phyloP scores from a whole-genome alignment of 2,888 invertebrate genomes.

The Drosophila villosipedis region DNA sequence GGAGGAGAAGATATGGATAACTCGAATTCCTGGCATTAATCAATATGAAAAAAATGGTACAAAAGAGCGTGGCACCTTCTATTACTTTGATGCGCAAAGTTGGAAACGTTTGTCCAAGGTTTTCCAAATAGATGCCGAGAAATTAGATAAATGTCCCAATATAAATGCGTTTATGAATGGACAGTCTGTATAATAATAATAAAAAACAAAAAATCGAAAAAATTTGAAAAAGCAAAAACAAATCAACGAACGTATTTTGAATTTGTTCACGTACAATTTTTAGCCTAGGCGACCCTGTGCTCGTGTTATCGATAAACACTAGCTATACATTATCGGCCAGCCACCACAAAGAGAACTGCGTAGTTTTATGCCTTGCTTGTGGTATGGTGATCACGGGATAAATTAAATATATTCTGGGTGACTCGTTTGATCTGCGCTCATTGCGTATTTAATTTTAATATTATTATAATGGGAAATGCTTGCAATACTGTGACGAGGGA shows the following conservation, averaged over 20 bases:
- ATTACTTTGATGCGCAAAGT: constrained; percentile 99
- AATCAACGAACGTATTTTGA: background rate
- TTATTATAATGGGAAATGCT: background rate
- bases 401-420: background rate
- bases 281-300: background rate
- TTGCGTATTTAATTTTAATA: background rate
- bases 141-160: constrained; percentile 92
- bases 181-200: constrained; percentile 86
- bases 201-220: constrained; percentile 78
- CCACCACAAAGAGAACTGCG: constrained; percentile 10
- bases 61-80: constrained; percentile 99
- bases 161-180: constrained; percentile 86
- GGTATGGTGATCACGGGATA: background rate
- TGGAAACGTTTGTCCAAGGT: constrained; percentile 99
- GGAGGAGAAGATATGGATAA: constrained; percentile 99
- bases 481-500: background rate
- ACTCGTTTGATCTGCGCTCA: background rate
- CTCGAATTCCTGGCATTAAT: constrained; percentile 97
- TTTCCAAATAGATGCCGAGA: constrained; percentile 99
- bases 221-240: constrained; percentile 76
- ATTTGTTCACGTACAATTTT: background rate
- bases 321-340: constrained; percentile 1
- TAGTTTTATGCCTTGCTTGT: background rate
- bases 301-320: background rate
- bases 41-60: constrained; percentile 97